Conservation (phyloP, 2,888 invertebrate species). For the Drosophila stalkeri region DNA sequence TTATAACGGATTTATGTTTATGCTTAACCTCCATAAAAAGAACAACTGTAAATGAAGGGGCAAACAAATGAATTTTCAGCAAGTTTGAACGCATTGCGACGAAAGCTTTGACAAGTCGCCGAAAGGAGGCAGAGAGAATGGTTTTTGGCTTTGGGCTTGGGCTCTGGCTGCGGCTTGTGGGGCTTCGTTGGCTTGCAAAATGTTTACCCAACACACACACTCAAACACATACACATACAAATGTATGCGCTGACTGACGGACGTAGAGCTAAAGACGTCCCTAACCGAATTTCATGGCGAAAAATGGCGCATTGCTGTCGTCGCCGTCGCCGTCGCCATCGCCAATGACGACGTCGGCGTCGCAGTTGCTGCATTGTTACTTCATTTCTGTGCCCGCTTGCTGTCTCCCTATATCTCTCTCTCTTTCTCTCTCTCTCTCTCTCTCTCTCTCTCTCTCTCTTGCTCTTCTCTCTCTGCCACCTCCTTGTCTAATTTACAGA, state of each 20-base stretch:
- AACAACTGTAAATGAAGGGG: constrained; percentile 6
- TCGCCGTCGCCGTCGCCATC: constrained; percentile 65
- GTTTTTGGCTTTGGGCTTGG: constrained; percentile 12
- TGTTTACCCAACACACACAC: constrained; percentile 62
- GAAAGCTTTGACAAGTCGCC: constrained; percentile 38
- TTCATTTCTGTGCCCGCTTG: constrained; percentile 45
- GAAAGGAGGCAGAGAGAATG: background rate
- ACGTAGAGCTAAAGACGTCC: constrained; percentile 50
- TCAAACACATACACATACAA: background rate
- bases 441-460: background rate
- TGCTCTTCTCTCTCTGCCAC: no score
- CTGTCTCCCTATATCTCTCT: background rate
- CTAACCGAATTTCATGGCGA: constrained; percentile 72
- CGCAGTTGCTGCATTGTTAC: constrained; percentile 75
- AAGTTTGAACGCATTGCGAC: constrained; percentile 50
- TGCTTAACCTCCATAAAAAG: background rate
- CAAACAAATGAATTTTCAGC: constrained; percentile 38
- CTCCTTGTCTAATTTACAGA: constrained; percentile 66
- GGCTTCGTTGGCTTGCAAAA: constrained; percentile 65
- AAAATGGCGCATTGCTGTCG: constrained; percentile 84
- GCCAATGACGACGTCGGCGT: constrained; percentile 45
- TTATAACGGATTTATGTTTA: background rate
- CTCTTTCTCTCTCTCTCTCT: no score
- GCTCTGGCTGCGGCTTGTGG: constrained; percentile 42
- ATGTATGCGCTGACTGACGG: constrained; percentile 14